Evolutionary conservation across 2,888 invertebrate species (phyloP), one percentile per base, ranked within the genome.

Genomic region (Octodonta nipae): DNA sequence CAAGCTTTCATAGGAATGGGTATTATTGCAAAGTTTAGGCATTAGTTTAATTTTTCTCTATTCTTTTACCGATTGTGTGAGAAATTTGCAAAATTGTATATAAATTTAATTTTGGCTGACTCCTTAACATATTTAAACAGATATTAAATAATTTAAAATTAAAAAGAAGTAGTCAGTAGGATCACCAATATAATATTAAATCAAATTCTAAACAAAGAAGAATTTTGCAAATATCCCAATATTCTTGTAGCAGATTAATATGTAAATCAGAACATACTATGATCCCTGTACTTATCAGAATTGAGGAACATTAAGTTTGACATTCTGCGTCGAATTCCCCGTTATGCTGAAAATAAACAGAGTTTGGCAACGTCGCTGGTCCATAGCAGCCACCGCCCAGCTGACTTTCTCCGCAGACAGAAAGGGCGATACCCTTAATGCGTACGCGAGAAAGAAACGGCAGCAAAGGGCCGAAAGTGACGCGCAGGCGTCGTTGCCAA

Each of bases 331-430:
- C 24, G 6, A 24, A 24, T 24, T 11, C 24, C 11, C 6, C 24
- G 24, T 11, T 3, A 24, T 10, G 24, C 24, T n/a, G n/a, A n/a
- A n/a, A n/a, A n/a, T n/a, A n/a, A n/a, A n/a, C n/a, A n/a, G n/a
- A n/a, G 4, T 3, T 22, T 11, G 22, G 34, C 25, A 51, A 53
- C 52, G 47, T 48, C 47, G 50, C 50, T 53, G 54, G 54, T 52
- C 54, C 54, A 51, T 53, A 52, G 48, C 58, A 61, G 65, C 65
- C 66, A 65, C 65, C 65, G 64, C 65, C 65, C 64, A 63, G 64
- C 62, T 55, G 57, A 54, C 52, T 61, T 55, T 49, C 51, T 50
- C 47, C 46, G 51, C 51, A 51, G 55, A 63, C 50, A 53, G 52
- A 55, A 55, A 58, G 41, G 45, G 52, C 47, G 44, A 47, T 49